Evolutionary conservation across 2,888 invertebrate genomes (phyloP).

Genomic region (Drosophila mimica): DNA sequence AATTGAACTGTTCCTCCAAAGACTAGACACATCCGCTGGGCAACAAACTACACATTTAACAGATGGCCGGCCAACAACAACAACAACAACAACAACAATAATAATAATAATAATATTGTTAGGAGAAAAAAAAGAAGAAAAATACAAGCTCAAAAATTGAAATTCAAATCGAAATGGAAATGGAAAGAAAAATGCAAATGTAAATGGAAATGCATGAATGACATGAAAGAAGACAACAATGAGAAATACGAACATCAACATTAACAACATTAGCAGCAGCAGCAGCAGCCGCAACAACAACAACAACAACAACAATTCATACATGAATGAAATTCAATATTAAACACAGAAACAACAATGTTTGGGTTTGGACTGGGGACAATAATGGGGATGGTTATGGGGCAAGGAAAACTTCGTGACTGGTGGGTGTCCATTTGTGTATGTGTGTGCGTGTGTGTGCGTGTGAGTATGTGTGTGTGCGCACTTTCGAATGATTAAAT

Average conservation of each 20-base stretch:
- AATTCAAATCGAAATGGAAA: conserved; percentile 27
- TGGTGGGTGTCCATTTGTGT: conserved; percentile 19
- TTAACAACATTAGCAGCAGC: conserved; percentile 1
- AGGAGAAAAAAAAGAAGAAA: conserved; percentile 5
- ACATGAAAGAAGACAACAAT: conserved; percentile 42
- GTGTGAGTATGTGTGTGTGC: conserved; percentile 1
- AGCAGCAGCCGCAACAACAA: conserved; percentile 10
- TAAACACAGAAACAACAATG: conserved; percentile 16
- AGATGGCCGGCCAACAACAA: conserved; percentile 18
- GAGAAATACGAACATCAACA: conserved; percentile 24
- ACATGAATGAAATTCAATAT: conserved; percentile 49
- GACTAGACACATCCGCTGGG: background rate
- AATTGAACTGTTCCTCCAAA: background rate
- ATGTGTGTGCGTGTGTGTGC: background rate
- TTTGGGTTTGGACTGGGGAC: conserved; percentile 7
- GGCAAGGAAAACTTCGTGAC: conserved; percentile 7
- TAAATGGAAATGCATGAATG: conserved; percentile 31
- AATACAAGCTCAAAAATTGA: conserved; percentile 3
- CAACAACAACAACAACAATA: too few relatives aligned
- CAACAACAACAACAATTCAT: conserved; percentile 12
- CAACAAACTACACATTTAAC: background rate
- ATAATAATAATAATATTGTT: conserved; percentile 14
- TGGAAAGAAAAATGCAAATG: conserved; percentile 21
- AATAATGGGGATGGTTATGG: conserved; percentile 3
- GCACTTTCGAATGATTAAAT: conserved; percentile 53